Base-by-base conservation (phyloP, 2,888 invertebrate species). In the Cantharis lateralis region DNA sequence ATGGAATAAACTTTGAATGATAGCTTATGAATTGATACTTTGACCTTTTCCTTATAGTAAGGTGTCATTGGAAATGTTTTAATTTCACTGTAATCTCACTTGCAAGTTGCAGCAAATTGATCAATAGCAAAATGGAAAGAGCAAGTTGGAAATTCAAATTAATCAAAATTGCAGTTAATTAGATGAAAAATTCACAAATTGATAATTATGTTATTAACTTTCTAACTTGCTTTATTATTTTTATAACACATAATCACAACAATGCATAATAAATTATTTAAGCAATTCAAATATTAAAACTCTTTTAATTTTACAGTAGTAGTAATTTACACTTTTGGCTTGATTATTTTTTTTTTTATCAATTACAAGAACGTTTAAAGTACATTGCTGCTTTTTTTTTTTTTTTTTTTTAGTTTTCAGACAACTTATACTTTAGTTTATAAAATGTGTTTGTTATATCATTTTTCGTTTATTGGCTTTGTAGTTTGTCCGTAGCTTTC, bases 41-140 rank as follows among this genome's bases (percentile, higher is more conserved):
- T 79, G 77, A 86, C 87, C 87, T 88, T 88, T 88, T 88, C 88
- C 88, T 88, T 88, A 88, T 88, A 88, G 88, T 88, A 88, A 88
- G 88, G 88, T 88, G 86, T 87, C 88, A 88, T 88, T 88, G 88
- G 88, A 88, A 88, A 88, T 88, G 88, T 88, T 81, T 80, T 72
- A 78, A 77, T 74, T 76, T 77, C 74, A 79, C 74, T 78, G 74
- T 76, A 79, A 79, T 78, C 72, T 71, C 77, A 81, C 77, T 81
- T 81, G 80, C 79, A 79, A 77, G 24, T 73, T 64, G 72, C 75
- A 75, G 74, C 76, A 79, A 79, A 74, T 68, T 72, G 48, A 32
- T 48, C 48, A 48, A 48, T n/a, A 48, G 48, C 48, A 48, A 48
- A 48, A n/a, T 48, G 48, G 66, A 74, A 68, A 32, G 76, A 75